phyloP scores from a whole-genome alignment of 2,888 invertebrate genomes.

The Drosophila emarginata region DNA sequence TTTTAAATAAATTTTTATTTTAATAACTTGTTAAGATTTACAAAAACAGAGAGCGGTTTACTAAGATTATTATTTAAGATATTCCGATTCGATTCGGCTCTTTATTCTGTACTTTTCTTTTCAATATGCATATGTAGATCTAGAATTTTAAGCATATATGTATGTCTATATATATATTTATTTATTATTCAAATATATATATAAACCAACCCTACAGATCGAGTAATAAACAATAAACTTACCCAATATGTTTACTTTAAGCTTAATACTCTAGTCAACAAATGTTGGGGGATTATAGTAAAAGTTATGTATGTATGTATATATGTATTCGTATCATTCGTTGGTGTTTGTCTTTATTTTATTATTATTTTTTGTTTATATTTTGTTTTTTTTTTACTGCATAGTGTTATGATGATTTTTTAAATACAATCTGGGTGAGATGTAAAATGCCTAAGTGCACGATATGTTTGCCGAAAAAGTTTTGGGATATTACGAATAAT shows the following conservation, averaged over 20 bases:
- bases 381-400: background rate
- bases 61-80: slow-evolving; percentile 57
- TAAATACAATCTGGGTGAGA: slow-evolving; percentile 31
- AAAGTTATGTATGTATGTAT: slow-evolving; percentile 28
- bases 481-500: slow-evolving; percentile 34
- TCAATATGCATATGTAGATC: slow-evolving; percentile 42
- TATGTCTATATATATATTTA: slow-evolving; percentile 37
- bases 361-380: background rate
- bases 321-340: slow-evolving; percentile 35
- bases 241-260: slow-evolving; percentile 27
- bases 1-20: slow-evolving; percentile 76
- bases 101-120: slow-evolving; percentile 40
- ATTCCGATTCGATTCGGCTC: slow-evolving; percentile 41
- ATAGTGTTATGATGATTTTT: slow-evolving; percentile 9
- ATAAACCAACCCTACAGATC: slow-evolving; percentile 66
- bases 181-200: slow-evolving; percentile 49
- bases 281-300: slow-evolving; percentile 59
- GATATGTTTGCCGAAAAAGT: slow-evolving; percentile 69
- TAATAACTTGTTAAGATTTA: slow-evolving; percentile 75
- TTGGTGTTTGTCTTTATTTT: slow-evolving; percentile 34
- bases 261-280: slow-evolving; percentile 67
- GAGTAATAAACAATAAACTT: slow-evolving; percentile 72
- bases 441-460: slow-evolving; percentile 58
- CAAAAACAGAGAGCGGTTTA: slow-evolving; percentile 68
- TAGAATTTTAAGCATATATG: slow-evolving; percentile 55